Evolutionary conservation across 2,113 vertebrate genomes (phyloP), one percentile per base, ranked within the genome.

Genomic region (Formicarius rufipectus): DNA sequence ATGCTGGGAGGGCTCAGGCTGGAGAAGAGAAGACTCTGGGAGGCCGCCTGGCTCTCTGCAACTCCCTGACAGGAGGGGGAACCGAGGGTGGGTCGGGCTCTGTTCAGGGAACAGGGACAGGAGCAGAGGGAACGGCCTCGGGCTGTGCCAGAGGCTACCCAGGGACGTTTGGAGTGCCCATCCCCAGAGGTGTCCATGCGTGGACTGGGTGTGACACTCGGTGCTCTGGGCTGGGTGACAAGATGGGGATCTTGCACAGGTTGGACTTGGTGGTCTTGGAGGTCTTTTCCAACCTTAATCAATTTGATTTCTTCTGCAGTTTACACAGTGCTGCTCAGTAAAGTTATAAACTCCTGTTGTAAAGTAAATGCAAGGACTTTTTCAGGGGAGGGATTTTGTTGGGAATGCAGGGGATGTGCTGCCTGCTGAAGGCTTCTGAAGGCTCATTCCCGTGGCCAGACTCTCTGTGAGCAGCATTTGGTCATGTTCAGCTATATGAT

Each of bases 181-280:
- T 7, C 23, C 44, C 47, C 15, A 39, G 14, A 56, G 50, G n/a
- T 47, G 59, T 23, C n/a, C 40, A 23, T 12, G 68, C 18, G 22
- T 14, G 0, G 1, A 23, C 49, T n/a, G 50, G 50, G 24, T 0
- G 3, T 49, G 52, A 10, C 71, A 24, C 52, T 67, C 6, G 0
- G 12, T 4, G 71, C 82, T 47, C 40, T 56, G 59, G 82, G 28
- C 28, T 55, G 49, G 27, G 40, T 18, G 50, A 49, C 60, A 22
- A 4, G 40, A 30, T 49, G 59, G 30, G 40, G 24, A 9, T 24
- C 12, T 33, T 14, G 18, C 58, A 58, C 76, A 33, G 35, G 4
- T 5, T 14, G 37, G 44, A 9, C 60, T 74, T 4, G 0, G 2
- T 28, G 68, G 15, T 23, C 52, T 30, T 21, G 33, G 23, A 16